A percentile compares a stretch with the other conserved stretches of the same genome.
Conservation (phyloP, 2,113 vertebrate species). For the Astur gentilis region DNA sequence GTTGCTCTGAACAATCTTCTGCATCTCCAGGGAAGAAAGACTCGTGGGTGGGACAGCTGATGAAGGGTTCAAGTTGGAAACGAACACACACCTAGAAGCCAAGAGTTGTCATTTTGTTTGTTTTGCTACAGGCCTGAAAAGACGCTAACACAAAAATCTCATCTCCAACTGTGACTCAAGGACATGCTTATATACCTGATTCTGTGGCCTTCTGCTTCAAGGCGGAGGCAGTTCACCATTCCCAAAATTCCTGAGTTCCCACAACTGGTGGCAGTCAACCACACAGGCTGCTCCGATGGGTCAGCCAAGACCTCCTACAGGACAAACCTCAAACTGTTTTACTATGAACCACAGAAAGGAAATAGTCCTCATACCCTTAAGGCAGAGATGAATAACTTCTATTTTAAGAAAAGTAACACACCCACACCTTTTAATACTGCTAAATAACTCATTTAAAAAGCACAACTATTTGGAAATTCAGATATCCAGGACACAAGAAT, state of each 20-base stretch:
- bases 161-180: neutral
- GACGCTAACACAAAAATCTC: neutral
- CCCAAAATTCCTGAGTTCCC: slow-evolving; percentile 87
- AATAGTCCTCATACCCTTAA: neutral
- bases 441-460: neutral
- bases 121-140: neutral
- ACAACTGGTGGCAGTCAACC: slow-evolving; percentile 79
- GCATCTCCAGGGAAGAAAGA: slow-evolving; percentile 70
- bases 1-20: slow-evolving; percentile 73
- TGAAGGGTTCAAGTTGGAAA: slow-evolving; percentile 79
- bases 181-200: slow-evolving; percentile 76
- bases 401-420: neutral
- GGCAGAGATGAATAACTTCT: neutral
- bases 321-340: neutral
- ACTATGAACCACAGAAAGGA: neutral
- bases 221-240: slow-evolving; percentile 93
- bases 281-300: slow-evolving; percentile 76
- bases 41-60: slow-evolving; percentile 65
- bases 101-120: neutral
- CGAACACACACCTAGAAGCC: slow-evolving; percentile 82
- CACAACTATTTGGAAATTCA: neutral
- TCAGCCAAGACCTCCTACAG: slow-evolving; percentile 71
- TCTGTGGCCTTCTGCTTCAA: slow-evolving; percentile 85
- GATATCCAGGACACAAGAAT: neutral
- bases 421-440: neutral